A percentile compares a stretch with the other conserved stretches of the same genome.
Evolutionary conservation across 2,113 vertebrate species (phyloP).

Genomic region (Arothron firmamentum): DNA sequence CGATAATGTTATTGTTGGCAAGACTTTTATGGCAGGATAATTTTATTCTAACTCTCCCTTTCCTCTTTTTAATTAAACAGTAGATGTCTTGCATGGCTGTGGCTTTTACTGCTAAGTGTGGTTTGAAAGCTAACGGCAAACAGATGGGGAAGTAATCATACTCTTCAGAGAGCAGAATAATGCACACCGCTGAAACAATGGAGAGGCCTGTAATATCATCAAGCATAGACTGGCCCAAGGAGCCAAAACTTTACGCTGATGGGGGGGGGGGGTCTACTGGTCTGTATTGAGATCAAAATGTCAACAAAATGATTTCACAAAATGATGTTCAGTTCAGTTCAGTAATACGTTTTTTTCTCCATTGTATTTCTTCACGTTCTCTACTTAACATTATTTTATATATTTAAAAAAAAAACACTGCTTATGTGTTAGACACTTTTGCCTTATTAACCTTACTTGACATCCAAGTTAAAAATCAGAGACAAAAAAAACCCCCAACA

Average conservation of each 20-base stretch:
- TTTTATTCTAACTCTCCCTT: conserved; percentile 66
- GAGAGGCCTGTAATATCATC: conserved; percentile 34
- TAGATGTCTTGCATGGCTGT: conserved; percentile 63
- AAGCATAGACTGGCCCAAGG: conserved; percentile 46
- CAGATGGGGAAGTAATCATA: conserved; percentile 70
- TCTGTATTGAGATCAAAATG: conserved; percentile 17
- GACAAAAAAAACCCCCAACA: conserved; percentile 19
- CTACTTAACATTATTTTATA: too few species aligned
- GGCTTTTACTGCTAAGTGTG: conserved; percentile 64
- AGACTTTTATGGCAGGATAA: conserved; percentile 62
- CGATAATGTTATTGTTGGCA: conserved; percentile 75
- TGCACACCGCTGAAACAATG: conserved; percentile 48
- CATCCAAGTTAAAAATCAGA: conserved; percentile 49
- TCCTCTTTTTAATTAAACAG: conserved; percentile 68
- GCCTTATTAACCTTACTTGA: neutral
- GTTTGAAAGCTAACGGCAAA: conserved; percentile 69
- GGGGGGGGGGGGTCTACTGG: conserved; percentile 16
- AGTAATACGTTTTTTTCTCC: neutral
- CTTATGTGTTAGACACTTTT: conserved; percentile 18
- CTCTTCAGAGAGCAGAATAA: conserved; percentile 55
- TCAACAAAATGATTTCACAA: too few species aligned
- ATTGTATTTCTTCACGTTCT: conserved; percentile 17
- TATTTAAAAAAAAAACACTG: conserved; percentile 5
- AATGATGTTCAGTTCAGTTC: too few species aligned
- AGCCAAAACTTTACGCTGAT: conserved; percentile 20